Evolutionary conservation across 2,888 invertebrate genomes (phyloP), one percentile per base, ranked within the genome.

Genomic region (Patella caerulea): DNA sequence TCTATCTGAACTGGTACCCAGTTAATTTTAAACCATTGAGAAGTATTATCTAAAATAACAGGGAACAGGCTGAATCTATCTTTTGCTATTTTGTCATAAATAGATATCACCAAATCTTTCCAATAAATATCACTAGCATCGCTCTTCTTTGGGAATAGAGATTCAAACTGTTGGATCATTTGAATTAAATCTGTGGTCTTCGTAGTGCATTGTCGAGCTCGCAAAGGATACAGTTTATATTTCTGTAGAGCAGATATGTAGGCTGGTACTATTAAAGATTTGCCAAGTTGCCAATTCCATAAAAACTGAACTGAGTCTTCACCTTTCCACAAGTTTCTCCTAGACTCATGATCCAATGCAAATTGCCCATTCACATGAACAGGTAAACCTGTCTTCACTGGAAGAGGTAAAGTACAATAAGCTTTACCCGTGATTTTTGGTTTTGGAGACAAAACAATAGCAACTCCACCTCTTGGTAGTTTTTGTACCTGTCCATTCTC

Each of bases 311-410:
- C 65, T 19, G 65, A 65, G n/a, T 54, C 59, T 29, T 81, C 80
- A 3, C 81, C 77, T 19, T 72, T 78, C 83, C 85, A 87, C 2
- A 87, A 72, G 71, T 75, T 79, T 73, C 87, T 78, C 78, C 88
- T 80, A 0, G 85, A 80, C 79, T 87, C 86, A 71, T 88, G 85
- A 59, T 85, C 84, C 19, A 87, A 74, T 7, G 83, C 83, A 81
- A 87, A 88, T 71, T 88, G 85, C 0, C 86, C 89, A 79, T 89
- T 88, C 12, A 88, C 78, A 77, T 88, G 86, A 15, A 87, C 80
- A 24, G 88, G 88, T 1, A 89, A 80, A 7, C 83, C 83, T 5
- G 87, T 86, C 24, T 76, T 45, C 9, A 84, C 73, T 15, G 89
- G 88, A 24, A 89, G 74, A 11, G 89, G 88, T 29, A 89, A 79